phyloP scores from a whole-genome alignment of 2,888 invertebrate species.

The Agonopterix alstromeriana region DNA sequence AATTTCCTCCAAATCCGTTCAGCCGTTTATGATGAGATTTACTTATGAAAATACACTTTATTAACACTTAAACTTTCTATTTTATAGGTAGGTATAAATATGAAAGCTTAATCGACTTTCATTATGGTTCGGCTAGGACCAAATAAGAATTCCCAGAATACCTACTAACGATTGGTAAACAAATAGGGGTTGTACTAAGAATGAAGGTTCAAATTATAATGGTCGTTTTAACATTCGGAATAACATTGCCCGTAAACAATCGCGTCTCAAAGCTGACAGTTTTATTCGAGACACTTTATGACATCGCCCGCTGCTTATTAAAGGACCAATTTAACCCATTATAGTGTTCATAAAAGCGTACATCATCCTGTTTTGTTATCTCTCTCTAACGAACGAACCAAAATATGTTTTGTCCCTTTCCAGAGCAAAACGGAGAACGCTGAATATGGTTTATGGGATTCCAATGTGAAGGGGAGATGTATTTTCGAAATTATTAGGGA shows the following conservation, averaged over 20 bases:
- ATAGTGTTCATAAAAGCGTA: slow-evolving; percentile 68
- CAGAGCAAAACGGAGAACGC: slow-evolving; percentile 24
- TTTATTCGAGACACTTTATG: slow-evolving; percentile 59
- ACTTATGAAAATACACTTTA: too few species aligned
- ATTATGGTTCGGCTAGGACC: neutral
- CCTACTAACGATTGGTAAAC: neutral
- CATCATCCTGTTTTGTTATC: slow-evolving; percentile 68
- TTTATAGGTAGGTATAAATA: too few species aligned
- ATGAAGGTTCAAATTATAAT: slow-evolving; percentile 18
- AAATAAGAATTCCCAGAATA: slow-evolving; percentile 18
- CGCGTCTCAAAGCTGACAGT: slow-evolving; percentile 44
- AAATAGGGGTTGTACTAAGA: slow-evolving; percentile 9
- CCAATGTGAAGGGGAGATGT: slow-evolving; percentile 54
- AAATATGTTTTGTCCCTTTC: slow-evolving; percentile 29
- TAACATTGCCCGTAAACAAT: slow-evolving; percentile 34
- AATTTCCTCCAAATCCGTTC: too few species aligned
- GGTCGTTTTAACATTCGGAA: slow-evolving; percentile 25
- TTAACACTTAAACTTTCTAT: too few species aligned
- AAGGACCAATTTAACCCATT: slow-evolving; percentile 74
- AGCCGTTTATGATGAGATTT: too few species aligned
- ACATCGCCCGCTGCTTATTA: slow-evolving; percentile 58
- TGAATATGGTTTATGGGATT: slow-evolving; percentile 65
- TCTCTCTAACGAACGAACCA: slow-evolving; percentile 19
- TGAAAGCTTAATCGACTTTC: too few species aligned
- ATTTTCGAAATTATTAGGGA: slow-evolving; percentile 57